Conservation (phyloP, 2,888 invertebrate species). For the Heliconius cydno region DNA sequence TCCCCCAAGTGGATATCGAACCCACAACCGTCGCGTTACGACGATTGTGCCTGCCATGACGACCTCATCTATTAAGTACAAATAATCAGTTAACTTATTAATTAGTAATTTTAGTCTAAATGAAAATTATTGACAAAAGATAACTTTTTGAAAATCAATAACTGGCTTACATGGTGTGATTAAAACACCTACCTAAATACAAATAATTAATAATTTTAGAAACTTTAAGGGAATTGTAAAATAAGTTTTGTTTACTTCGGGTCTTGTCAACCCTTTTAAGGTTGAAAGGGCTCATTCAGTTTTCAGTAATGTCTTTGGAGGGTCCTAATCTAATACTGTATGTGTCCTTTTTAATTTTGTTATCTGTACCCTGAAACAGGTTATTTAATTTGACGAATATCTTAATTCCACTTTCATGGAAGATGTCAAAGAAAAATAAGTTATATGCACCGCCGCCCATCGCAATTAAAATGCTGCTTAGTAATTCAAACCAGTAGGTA, state of each 20-base stretch:
- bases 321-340: constrained; percentile 32
- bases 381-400: background rate
- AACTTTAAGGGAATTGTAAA: constrained; percentile 44
- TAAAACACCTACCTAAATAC: background rate
- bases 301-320: constrained; percentile 42
- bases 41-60: no score
- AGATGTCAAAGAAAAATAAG: no score
- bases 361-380: constrained; percentile 5
- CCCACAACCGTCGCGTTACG: no score
- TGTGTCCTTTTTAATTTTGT: constrained; percentile 10
- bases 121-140: background rate
- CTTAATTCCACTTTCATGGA: background rate
- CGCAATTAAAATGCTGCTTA: no score
- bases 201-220: constrained; percentile 32
- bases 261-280: constrained; percentile 44
- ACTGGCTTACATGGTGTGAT: background rate
- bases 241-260: constrained; percentile 47
- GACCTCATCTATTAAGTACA: no score
- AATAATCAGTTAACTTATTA: no score
- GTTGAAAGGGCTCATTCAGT: constrained; percentile 41
- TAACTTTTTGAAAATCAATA: background rate
- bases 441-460: no score
- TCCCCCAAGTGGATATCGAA: no score
- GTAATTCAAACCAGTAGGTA: no score
- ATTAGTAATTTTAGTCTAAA: no score